These are phyloP conservation scores for Aphelocoma coerulescens DNA, from an alignment of 2,113 vertebrate genomes.

Conservation along the genomic window DNA sequence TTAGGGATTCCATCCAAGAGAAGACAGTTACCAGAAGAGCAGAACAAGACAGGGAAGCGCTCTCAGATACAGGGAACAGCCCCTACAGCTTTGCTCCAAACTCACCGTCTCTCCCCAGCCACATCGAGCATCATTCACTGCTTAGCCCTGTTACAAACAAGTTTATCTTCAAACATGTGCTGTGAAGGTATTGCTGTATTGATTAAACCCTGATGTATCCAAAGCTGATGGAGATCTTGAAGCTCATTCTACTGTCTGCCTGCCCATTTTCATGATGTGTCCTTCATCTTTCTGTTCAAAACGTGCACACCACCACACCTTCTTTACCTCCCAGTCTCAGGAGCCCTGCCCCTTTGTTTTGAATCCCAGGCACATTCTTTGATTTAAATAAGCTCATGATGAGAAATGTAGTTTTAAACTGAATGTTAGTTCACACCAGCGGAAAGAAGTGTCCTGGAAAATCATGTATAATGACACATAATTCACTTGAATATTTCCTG, in stretches of 20 bases:
- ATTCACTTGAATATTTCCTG: neutral
- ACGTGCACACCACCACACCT: accelerated
- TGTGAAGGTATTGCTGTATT: neutral
- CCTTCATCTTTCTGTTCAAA: neutral
- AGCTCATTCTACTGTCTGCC: neutral
- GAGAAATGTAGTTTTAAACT: neutral
- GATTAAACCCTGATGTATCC: neutral
- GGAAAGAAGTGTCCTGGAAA: neutral
- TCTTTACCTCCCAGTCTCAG: neutral
- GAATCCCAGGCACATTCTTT: neutral
- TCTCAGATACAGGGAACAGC: neutral
- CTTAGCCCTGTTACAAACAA: neutral
- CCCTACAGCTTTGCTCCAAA: neutral
- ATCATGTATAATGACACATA: too few relatives aligned
- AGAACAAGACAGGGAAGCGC: neutral
- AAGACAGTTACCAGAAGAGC: conserved; percentile 1
- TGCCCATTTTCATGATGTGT: neutral
- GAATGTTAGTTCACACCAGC: neutral
- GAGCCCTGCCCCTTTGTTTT: neutral
- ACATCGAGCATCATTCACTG: neutral
- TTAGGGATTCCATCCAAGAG: neutral
- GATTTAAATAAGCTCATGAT: neutral
- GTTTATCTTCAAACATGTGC: neutral
- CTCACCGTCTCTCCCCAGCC: neutral
- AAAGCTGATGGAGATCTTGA: neutral